Evolutionary conservation across 2,113 vertebrate species (phyloP).

Genomic region (western clawed frog (Xenopus tropicalis)): DNA sequence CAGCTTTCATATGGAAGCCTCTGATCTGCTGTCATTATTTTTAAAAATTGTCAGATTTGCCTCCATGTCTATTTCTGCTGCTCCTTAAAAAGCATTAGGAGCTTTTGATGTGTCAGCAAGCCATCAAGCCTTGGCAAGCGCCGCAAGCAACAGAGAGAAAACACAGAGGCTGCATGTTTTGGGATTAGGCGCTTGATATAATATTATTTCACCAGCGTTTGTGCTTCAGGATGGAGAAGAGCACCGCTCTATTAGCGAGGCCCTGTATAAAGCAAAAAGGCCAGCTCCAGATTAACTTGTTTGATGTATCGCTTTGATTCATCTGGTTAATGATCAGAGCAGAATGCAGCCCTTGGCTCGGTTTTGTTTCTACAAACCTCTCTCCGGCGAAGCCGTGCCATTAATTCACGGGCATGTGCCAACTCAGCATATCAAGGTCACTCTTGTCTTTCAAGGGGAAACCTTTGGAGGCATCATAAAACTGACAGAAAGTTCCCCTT

Average conservation of each 20-base stretch:
- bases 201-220: constrained; percentile 14
- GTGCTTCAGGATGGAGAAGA: constrained; percentile 21
- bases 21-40: too few species aligned
- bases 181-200: constrained; percentile 17
- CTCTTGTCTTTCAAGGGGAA: constrained; percentile 79
- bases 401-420: constrained; percentile 77
- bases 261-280: constrained; percentile 32
- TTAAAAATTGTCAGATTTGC: constrained; percentile 11
- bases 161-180: background rate
- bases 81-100: background rate
- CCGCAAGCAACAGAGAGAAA: constrained; percentile 1
- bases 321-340: constrained; percentile 72
- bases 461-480: constrained; percentile 85
- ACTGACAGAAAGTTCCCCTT: constrained; percentile 83
- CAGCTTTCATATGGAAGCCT: too few species aligned
- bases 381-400: constrained; percentile 70
- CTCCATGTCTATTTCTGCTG: constrained; percentile 9
- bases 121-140: constrained; percentile 12
- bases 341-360: constrained; percentile 64
- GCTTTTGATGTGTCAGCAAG: constrained; percentile 37
- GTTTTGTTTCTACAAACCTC: constrained; percentile 71
- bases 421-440: constrained; percentile 80
- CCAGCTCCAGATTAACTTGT: constrained; percentile 65
- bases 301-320: constrained; percentile 72
- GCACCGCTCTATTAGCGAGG: constrained; percentile 2